Conservation (phyloP, 1,140 invertebrate genomes). For the Pygmarrhopalites habei region DNA sequence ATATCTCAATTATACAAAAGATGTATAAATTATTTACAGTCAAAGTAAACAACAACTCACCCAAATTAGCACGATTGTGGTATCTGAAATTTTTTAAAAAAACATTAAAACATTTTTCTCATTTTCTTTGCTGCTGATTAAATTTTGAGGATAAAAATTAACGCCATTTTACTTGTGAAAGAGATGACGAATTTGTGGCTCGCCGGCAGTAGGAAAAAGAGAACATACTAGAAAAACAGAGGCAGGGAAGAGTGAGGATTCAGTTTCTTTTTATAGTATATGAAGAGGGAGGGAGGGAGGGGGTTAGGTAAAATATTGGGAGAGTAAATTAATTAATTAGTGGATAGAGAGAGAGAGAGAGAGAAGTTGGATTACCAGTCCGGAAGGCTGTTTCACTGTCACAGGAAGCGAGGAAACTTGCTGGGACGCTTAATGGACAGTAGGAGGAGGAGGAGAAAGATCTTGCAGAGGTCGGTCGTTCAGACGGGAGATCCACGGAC, state of each 20-base stretch:
- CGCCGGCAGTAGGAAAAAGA: slow-evolving; percentile 46
- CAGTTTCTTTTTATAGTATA: too few relatives aligned
- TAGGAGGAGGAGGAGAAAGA: slow-evolving; percentile 18
- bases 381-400: slow-evolving; percentile 36
- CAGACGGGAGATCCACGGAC: neutral
- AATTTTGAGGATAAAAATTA: neutral
- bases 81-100: slow-evolving; percentile 63
- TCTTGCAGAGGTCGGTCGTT: slow-evolving; percentile 13
- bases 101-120: slow-evolving; percentile 1
- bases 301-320: too few relatives aligned
- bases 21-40: too few relatives aligned
- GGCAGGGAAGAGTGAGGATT: too few relatives aligned
- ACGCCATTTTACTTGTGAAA: slow-evolving; percentile 69
- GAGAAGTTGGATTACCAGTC: slow-evolving; percentile 10
- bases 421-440: slow-evolving; percentile 30
- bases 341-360: too few relatives aligned
- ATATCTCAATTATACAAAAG: too few relatives aligned
- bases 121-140: neutral
- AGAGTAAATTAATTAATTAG: too few relatives aligned
- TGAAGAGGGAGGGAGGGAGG: too few relatives aligned
- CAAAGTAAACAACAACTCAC: too few relatives aligned
- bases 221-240: too few relatives aligned
- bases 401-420: slow-evolving; percentile 25
- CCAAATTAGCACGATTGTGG: slow-evolving; percentile 82
- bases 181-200: slow-evolving; percentile 75